Evolutionary conservation across 2,888 invertebrate species (phyloP).

Genomic region (Limnephilus marmoratus): DNA sequence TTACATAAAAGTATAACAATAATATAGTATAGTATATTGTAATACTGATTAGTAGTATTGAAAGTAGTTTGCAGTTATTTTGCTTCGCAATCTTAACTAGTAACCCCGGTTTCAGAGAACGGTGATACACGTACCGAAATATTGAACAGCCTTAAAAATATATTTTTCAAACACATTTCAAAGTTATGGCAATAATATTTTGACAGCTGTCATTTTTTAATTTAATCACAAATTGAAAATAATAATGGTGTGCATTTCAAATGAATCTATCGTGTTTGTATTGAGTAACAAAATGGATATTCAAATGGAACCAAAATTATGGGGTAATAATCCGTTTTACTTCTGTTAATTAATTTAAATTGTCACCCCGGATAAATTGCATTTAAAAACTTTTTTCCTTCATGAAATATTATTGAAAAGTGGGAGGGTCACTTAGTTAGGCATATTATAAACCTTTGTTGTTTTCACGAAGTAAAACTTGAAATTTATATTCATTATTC

Average conservation of each 20-base stretch:
- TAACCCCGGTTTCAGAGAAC: neutral
- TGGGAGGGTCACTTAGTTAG: neutral
- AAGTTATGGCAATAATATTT: neutral
- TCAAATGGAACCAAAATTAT: neutral
- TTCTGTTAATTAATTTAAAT: neutral
- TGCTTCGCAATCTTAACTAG: neutral
- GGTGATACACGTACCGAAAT: neutral
- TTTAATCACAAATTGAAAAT: neutral
- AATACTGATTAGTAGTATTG: neutral
- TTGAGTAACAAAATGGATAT: neutral
- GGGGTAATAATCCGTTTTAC: neutral
- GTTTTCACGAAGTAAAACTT: neutral
- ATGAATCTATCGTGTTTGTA: neutral
- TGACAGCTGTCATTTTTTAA: neutral
- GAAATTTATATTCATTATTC: neutral
- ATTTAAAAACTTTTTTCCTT: neutral
- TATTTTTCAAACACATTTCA: neutral
- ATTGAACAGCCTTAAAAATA: neutral
- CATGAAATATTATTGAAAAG: neutral
- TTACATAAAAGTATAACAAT: neutral
- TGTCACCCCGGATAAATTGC: neutral
- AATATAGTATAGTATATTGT: too few species aligned
- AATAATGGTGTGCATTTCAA: neutral
- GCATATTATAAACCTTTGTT: neutral
- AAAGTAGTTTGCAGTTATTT: neutral